Evolutionary conservation across 2,113 vertebrate species (phyloP).

Genomic region (Macquaria ambigua): DNA sequence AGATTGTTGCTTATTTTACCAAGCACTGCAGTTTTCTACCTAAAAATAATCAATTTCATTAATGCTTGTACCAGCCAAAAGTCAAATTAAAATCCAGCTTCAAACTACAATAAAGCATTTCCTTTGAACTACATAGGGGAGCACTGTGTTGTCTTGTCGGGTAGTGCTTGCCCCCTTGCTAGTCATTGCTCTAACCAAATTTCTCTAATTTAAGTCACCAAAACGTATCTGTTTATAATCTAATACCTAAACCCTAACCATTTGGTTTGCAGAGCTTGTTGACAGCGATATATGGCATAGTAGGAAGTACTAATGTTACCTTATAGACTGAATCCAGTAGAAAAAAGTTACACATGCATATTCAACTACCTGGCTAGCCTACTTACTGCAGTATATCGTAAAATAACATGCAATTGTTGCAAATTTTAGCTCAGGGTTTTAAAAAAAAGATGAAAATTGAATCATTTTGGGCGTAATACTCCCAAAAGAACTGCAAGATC

Average conservation of each 20-base stretch:
- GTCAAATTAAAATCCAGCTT: neutral
- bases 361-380: neutral
- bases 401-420: neutral
- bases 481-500: neutral
- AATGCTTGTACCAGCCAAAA: neutral
- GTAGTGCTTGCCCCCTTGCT: neutral
- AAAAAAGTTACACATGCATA: neutral
- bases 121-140: neutral
- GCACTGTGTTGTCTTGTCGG: neutral
- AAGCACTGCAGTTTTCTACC: neutral
- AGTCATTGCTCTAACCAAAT: neutral
- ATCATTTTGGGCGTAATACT: neutral
- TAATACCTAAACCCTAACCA: neutral
- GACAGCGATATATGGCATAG: neutral
- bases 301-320: neutral
- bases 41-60: neutral
- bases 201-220: neutral
- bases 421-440: neutral
- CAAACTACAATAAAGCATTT: neutral
- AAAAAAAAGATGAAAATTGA: neutral
- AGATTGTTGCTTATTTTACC: neutral
- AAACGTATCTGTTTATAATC: neutral
- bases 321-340: neutral
- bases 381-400: neutral
- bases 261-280: neutral